Evolutionary conservation across 2,888 invertebrate species (phyloP), one percentile per base, ranked within the genome.

Genomic region (Melangyna quadrimaculata): DNA sequence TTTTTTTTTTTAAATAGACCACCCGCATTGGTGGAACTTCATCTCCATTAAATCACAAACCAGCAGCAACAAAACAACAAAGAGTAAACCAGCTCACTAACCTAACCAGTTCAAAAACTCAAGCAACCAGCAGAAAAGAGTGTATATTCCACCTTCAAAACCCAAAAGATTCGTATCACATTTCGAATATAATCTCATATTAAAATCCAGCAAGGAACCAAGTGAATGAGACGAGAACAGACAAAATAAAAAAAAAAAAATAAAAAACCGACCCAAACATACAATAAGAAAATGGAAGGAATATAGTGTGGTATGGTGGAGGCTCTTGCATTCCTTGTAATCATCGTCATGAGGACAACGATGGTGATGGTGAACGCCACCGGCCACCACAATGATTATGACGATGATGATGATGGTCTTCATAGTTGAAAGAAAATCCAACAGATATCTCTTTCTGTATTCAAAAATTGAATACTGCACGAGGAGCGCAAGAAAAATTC

Each of bases 171-270:
- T 78, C 59, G 71, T 87, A 87, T 87, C 87, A 87, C 87, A 82
- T 87, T 87, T 82, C 87, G 81, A 87, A 87, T 87, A 87, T 87
- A 87, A 87, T 87, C 87, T 87, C 59, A 74, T 87, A 81, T 82
- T 82, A 80, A 82, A 87, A 87, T 87, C 87, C 78, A 74, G 57
- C 67, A 55, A 77, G 43, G 43, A 77, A 61, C 22, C 29, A 61
- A 53, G 48, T 40, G 37, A 77, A 32, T 27, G 22, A 43, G 27
- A 55, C 10, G 53, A 53, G 37, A 37, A 48, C 45, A 59, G 22
- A 53, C 12, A 17, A 12, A 40, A 45, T 22, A 27, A 40, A 22
- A 17, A 40, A 40, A 40, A 19, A 32, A 17, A 40, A 40, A 40
- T n/a, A 32, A 32, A 17, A 55, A 8, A 10, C 14, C 14, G 10